Evolutionary conservation across 1,140 invertebrate genomes (phyloP), one percentile per base, ranked within the genome.

Genomic region (Trinorchestia longiramus): DNA sequence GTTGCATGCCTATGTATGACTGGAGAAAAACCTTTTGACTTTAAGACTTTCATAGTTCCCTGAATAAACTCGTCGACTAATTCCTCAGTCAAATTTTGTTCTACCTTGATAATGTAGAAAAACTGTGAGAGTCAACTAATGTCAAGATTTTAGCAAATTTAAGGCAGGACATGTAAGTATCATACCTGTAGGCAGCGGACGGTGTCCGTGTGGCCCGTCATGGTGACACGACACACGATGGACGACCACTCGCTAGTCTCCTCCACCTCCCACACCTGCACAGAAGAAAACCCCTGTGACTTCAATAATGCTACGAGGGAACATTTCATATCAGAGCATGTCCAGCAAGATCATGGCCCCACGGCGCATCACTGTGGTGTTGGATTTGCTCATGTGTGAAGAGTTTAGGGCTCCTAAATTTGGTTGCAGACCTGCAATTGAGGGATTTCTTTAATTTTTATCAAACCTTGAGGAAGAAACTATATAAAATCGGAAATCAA

Each of bases 141-240:
- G 88, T 90, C 88, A 42, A 41, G 36, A 90, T 42, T 36, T 87
- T 19, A 53, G 19, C 47, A 19, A 6, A 53, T 6, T 15, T 3
- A 41, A 90, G n/a, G 88, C 23, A 42, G 28, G 41, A 36, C 1
- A 42, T 95, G 43, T 45, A 95, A 91, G 96, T 96, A n/a, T n/a
- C n/a, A n/a, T n/a, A 97, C 97, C 97, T 98, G 97, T 41, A 98
- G 96, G 97, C 97, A 98, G 36, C 97, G 96, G 62, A 98, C 98
- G 43, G 97, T 97, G 96, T 98, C 97, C 43, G 97, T 97, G 96
- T 98, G 97, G 17, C 97, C 98, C 62, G 97, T 97, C 97, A 98
- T 97, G 36, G 98, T 98, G 15, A 98, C 97, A 96, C 97, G 98
- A 97, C 98, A 98, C 40, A 97, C 97, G 96, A 98, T 98, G 96